phyloP scores from a whole-genome alignment of 2,797 vertebrate genomes.

The Cryptoblepharus egeriae region DNA sequence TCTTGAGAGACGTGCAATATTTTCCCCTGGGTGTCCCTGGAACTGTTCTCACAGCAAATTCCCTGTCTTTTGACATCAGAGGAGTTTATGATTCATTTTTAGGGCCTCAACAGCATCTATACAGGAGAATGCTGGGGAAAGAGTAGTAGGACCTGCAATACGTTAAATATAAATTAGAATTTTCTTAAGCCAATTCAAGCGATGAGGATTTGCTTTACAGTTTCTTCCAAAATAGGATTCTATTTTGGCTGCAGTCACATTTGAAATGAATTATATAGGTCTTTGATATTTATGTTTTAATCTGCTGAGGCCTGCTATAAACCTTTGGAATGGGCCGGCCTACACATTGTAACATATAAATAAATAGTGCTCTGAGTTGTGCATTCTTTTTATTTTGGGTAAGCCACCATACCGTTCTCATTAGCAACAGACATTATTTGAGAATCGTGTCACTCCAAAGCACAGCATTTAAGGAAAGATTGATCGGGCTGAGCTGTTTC shows the following conservation, averaged over 20 bases:
- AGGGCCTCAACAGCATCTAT: not conserved
- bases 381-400: not conserved
- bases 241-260: not conserved
- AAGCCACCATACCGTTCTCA: not conserved
- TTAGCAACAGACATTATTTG: slow-evolving; percentile 16
- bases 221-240: not conserved
- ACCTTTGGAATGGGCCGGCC: not conserved
- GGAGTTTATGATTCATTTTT: not conserved
- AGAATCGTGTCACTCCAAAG: not conserved
- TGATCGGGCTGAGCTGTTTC: not conserved
- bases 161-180: not conserved
- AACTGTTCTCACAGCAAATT: not conserved
- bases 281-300: slow-evolving; percentile 4
- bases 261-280: slow-evolving; percentile 1
- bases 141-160: not conserved
- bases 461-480: slow-evolving; percentile 31
- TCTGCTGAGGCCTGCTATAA: not conserved
- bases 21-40: not conserved
- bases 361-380: not conserved
- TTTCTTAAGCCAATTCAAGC: not conserved
- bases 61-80: not conserved
- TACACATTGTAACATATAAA: slow-evolving; percentile 9
- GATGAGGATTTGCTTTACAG: not conserved
- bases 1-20: not conserved
- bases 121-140: not conserved